These are phyloP conservation scores for Semaprochilodus insignis DNA, from an alignment of 2,797 vertebrate genomes.

Conservation along the genomic window DNA sequence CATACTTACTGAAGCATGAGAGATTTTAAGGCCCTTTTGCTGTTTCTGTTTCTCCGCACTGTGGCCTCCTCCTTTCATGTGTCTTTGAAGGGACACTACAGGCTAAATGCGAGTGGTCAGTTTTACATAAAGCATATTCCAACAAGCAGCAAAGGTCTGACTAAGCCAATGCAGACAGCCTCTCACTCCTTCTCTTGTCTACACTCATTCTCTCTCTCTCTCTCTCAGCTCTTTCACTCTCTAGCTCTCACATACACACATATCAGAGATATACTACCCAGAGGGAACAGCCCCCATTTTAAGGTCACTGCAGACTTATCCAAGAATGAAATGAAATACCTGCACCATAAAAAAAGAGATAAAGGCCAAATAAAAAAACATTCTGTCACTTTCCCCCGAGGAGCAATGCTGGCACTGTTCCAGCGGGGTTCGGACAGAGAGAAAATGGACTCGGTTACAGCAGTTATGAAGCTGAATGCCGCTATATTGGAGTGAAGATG, in stretches of 20 bases:
- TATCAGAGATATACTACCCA: conserved; percentile 12
- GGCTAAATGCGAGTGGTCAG: no score
- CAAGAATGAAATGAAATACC: conserved; percentile 60
- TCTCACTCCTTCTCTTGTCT: no score
- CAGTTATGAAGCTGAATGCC: background rate
- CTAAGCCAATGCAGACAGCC: no score
- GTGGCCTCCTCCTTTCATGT: no score
- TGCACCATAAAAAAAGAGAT: conserved; percentile 40
- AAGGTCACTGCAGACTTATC: conserved; percentile 62
- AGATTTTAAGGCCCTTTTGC: no score
- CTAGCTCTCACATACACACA: background rate
- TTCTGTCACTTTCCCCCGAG: conserved; percentile 48
- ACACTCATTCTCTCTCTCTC: no score
- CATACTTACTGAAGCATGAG: background rate
- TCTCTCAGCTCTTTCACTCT: background rate
- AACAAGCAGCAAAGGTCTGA: no score
- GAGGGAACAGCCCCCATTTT: conserved; percentile 39
- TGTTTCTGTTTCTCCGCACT: no score
- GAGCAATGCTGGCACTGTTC: conserved; percentile 52
- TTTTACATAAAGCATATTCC: no score
- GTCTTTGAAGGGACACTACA: no score
- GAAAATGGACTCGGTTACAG: conserved; percentile 24
- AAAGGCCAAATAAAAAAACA: conserved; percentile 52
- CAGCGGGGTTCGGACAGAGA: conserved; percentile 3
- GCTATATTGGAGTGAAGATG: background rate